Percentiles rank a stretch among this genome's conserved stretches.
These are phyloP conservation scores for Chaetura pelagica DNA, from an alignment of 2,113 vertebrate species.

Conservation along the genomic window DNA sequence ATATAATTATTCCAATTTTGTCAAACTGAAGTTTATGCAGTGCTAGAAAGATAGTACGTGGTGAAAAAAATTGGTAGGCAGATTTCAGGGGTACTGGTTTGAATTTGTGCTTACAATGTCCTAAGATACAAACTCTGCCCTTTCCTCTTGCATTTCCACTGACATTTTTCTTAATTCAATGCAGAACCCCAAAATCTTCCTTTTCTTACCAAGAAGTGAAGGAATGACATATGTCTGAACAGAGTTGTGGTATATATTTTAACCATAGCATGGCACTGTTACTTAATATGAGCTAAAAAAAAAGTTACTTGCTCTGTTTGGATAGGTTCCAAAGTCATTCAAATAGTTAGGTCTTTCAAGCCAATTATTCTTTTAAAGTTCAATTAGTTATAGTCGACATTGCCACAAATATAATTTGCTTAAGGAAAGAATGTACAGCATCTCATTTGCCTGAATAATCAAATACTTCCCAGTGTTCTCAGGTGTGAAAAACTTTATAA, in stretches of 20 bases:
- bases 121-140: neutral
- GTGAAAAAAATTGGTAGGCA: neutral
- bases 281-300: neutral
- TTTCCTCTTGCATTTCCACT: neutral
- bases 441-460: neutral
- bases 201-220: neutral
- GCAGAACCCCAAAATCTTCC: neutral
- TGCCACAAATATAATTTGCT: neutral
- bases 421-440: neutral
- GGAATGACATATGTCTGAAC: neutral
- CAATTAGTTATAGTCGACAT: neutral
- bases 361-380: neutral
- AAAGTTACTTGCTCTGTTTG: neutral
- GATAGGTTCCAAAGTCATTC: neutral
- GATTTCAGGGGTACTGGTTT: neutral
- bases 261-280: neutral
- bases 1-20: neutral
- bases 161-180: neutral
- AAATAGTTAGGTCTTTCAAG: neutral
- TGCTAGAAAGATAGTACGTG: neutral
- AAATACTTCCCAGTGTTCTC: neutral
- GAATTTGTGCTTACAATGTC: neutral
- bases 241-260: neutral
- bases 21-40: neutral
- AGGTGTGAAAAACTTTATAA: neutral